Conservation (phyloP, 1,140 invertebrate species). For the Reticulitermes speratus region DNA sequence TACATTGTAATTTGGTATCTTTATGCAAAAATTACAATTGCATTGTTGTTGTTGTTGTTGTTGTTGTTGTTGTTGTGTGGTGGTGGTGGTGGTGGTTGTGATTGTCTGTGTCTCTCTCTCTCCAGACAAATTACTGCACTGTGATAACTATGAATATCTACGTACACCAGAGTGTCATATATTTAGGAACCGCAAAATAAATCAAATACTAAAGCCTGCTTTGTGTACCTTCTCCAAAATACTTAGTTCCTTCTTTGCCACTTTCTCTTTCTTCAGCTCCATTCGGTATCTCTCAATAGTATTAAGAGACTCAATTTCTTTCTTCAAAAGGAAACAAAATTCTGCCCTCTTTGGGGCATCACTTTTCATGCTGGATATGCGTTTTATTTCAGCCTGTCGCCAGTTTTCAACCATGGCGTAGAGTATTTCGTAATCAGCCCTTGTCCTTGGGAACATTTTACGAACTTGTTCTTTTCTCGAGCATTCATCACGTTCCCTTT, state of each 20-base stretch:
- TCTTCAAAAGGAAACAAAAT: conserved; percentile 60
- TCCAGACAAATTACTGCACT: too few species aligned
- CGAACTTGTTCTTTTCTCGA: conserved; percentile 54
- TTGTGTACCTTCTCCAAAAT: conserved; percentile 54
- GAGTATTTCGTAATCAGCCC: conserved; percentile 63
- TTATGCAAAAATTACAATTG: too few species aligned
- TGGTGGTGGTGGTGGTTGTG: too few species aligned
- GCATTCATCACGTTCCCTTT: conserved; percentile 50
- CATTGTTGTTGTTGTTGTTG: too few species aligned
- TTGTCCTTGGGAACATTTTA: conserved; percentile 58
- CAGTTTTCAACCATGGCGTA: conserved; percentile 62
- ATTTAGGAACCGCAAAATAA: too few species aligned
- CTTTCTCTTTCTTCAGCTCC: conserved; percentile 54
- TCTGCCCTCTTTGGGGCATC: conserved; percentile 59
- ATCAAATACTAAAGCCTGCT: not conserved
- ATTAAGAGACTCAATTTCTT: conserved; percentile 61
- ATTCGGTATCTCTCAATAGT: conserved; percentile 59
- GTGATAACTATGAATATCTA: too few species aligned
- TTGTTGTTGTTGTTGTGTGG: too few species aligned
- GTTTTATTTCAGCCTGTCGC: conserved; percentile 58
- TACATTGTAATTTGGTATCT: too few species aligned
- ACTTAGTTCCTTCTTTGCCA: conserved; percentile 53
- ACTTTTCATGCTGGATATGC: conserved; percentile 56
- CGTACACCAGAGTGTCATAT: too few species aligned
- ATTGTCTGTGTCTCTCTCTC: too few species aligned